Percentiles rank a stretch among this genome's conserved stretches.
Conservation (phyloP, 2,888 invertebrate genomes). For the Cecidostiba fungosa region DNA sequence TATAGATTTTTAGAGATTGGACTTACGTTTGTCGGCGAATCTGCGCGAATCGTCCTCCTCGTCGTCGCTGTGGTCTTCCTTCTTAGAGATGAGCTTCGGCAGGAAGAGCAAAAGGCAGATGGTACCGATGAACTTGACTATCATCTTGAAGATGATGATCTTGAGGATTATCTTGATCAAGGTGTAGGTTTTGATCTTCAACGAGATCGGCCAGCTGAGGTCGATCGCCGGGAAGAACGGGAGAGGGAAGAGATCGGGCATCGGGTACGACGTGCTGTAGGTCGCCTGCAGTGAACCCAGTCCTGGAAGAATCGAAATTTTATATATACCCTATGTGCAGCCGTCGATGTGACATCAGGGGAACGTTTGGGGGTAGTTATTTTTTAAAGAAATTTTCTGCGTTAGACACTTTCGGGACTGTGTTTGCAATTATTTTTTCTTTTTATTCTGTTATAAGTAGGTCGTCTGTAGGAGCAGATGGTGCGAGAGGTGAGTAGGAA, state of each 20-base stretch:
- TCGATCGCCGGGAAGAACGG: constrained; percentile 80
- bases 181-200: constrained; percentile 87
- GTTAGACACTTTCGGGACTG: neutral
- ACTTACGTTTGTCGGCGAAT: neutral
- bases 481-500: neutral
- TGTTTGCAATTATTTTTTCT: neutral
- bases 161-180: constrained; percentile 89
- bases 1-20: neutral
- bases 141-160: constrained; percentile 89
- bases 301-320: constrained; percentile 37
- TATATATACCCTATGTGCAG: neutral
- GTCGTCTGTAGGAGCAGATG: neutral
- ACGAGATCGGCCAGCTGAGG: constrained; percentile 82
- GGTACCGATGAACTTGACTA: constrained; percentile 89
- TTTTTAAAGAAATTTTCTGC: neutral
- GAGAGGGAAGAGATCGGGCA: constrained; percentile 60
- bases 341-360: neutral
- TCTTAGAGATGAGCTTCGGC: constrained; percentile 84
- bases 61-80: constrained; percentile 76
- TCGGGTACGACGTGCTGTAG: constrained; percentile 61
- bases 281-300: constrained; percentile 58
- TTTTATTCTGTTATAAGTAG: neutral
- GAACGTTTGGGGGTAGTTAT: neutral
- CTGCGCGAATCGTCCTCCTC: constrained; percentile 71
- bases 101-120: constrained; percentile 89